phyloP scores from a whole-genome alignment of 2,888 invertebrate species.

The Sisyra nigra region DNA sequence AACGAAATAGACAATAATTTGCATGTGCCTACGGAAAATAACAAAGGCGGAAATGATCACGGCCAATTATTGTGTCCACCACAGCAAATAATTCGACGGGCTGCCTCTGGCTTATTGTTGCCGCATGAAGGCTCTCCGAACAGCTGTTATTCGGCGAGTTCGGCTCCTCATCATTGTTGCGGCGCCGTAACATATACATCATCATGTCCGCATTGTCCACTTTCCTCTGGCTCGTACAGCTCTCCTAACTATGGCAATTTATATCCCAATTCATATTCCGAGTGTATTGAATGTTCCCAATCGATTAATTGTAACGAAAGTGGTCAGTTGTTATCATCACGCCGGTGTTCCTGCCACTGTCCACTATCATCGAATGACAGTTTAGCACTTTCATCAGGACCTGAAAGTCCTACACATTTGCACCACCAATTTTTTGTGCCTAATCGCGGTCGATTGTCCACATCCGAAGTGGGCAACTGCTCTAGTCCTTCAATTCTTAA shows the following conservation, averaged over 20 bases:
- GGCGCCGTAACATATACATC: background rate
- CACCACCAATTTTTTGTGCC: slow-evolving; percentile 18
- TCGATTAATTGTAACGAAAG: too few species aligned
- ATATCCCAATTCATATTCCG: background rate
- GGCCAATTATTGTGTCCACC: background rate
- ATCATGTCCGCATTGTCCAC: slow-evolving; percentile 1
- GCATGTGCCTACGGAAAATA: too few species aligned
- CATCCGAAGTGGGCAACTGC: slow-evolving; percentile 26
- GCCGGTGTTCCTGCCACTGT: slow-evolving; percentile 1
- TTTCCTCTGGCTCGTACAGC: background rate
- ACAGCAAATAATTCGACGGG: background rate
- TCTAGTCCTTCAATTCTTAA: slow-evolving; percentile 39
- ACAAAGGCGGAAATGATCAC: too few species aligned
- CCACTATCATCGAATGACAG: slow-evolving; percentile 7
- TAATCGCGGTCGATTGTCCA: slow-evolving; percentile 19
- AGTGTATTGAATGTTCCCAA: background rate
- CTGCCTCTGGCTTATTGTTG: background rate
- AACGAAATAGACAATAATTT: too few species aligned
- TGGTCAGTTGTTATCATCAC: background rate
- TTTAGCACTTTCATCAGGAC: slow-evolving; percentile 10
- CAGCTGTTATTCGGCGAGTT: slow-evolving; percentile 1
- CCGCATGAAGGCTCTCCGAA: background rate
- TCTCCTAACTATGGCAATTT: background rate
- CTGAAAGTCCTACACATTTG: slow-evolving; percentile 10
- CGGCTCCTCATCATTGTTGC: slow-evolving; percentile 4